Conservation (phyloP, 1,140 invertebrate species). For the Bombus waltoni region DNA sequence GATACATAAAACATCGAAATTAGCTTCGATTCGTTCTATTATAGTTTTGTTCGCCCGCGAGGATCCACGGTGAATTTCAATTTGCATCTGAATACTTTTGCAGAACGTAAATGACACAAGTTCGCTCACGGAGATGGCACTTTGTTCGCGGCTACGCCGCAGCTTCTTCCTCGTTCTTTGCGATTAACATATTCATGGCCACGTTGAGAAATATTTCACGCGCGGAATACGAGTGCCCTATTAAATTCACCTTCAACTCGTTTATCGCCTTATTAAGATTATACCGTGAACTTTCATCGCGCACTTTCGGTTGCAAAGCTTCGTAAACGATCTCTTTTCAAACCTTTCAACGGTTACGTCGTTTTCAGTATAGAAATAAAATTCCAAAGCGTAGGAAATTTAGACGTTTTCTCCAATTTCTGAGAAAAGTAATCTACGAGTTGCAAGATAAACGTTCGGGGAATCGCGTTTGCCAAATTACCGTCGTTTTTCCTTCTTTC, state of each 20-base stretch:
- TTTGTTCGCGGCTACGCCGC: slow-evolving; percentile 7
- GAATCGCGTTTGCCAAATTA: fast-evolving
- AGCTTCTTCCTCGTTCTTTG: slow-evolving; percentile 4
- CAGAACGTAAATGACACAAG: slow-evolving; percentile 33
- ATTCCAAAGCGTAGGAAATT: too few species aligned
- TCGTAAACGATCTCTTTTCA: neutral
- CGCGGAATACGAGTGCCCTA: slow-evolving; percentile 22
- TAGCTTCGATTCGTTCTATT: neutral
- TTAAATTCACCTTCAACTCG: slow-evolving; percentile 26
- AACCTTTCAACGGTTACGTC: neutral
- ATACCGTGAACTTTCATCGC: neutral
- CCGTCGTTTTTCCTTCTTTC: too few species aligned
- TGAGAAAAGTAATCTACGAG: too few species aligned
- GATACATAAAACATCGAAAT: neutral
- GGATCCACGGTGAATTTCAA: slow-evolving; percentile 15
- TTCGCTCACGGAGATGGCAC: slow-evolving; percentile 6
- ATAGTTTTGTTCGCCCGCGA: neutral
- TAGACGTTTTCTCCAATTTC: fast-evolving
- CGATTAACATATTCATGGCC: slow-evolving; percentile 48
- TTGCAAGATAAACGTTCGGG: too few species aligned
- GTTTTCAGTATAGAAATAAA: too few species aligned
- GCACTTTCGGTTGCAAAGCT: neutral
- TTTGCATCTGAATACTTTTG: slow-evolving; percentile 46
- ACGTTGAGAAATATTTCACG: slow-evolving; percentile 39
- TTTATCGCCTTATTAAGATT: slow-evolving; percentile 2